Percentiles rank a stretch among this genome's conserved stretches.
Evolutionary conservation across 2,113 vertebrate genomes (phyloP).

Genomic region (Phylloscopus whistleri): DNA sequence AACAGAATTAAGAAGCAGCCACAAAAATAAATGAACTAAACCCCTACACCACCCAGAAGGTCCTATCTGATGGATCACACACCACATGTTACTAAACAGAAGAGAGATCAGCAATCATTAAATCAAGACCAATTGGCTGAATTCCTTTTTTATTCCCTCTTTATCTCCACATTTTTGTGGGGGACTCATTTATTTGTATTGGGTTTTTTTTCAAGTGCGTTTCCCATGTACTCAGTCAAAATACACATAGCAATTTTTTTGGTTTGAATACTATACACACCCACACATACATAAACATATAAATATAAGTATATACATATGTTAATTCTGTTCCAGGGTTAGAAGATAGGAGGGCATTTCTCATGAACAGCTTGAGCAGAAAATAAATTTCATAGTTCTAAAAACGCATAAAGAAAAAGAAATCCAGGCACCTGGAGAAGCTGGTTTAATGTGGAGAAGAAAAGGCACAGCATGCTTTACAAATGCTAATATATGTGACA

Average conservation of each 20-base stretch:
- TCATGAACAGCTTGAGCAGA: not conserved
- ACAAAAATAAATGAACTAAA: not conserved
- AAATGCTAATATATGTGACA: not conserved
- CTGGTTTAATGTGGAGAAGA: not conserved
- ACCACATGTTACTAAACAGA: not conserved
- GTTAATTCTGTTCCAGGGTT: not conserved
- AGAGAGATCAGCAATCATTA: not conserved
- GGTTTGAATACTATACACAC: not conserved
- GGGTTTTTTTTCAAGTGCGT: not conserved
- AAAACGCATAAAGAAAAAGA: not conserved
- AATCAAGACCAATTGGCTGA: not conserved
- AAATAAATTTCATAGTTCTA: not conserved
- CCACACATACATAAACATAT: accelerated
- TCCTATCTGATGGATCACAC: accelerated
- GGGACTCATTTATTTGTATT: not conserved
- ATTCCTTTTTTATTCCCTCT: not conserved
- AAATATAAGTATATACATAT: not conserved
- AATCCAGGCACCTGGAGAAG: not conserved
- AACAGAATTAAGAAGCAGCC: not conserved
- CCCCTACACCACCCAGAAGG: accelerated
- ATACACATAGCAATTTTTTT: not conserved
- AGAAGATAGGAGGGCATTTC: not conserved
- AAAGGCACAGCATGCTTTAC: not conserved
- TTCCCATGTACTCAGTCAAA: not conserved
- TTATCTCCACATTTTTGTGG: not conserved